These are phyloP conservation scores for Scrobipalpa atriplicella DNA, from an alignment of 2,888 invertebrate genomes.

Conservation along the genomic window DNA sequence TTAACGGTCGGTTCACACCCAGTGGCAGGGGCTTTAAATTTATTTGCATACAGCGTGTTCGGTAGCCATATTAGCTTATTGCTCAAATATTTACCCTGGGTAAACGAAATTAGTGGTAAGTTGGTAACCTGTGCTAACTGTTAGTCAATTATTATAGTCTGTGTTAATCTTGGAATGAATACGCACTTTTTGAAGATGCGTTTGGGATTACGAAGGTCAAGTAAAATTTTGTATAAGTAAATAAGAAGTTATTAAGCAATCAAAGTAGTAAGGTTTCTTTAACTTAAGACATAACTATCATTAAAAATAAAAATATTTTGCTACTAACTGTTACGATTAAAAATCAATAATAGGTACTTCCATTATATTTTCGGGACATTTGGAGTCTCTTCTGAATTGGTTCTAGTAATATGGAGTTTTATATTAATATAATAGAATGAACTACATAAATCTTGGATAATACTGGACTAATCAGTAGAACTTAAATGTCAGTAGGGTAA, in stretches of 20 bases:
- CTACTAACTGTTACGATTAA: no score
- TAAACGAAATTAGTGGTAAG: background rate
- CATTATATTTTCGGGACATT: no score
- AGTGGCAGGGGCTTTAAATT: constrained; percentile 66
- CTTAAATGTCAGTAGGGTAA: background rate
- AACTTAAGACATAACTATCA: no score
- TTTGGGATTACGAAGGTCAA: background rate
- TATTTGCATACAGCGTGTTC: constrained; percentile 59
- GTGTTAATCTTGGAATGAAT: background rate
- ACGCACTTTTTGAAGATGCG: background rate
- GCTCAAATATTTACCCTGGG: background rate
- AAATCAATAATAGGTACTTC: no score
- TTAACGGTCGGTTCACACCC: constrained; percentile 43
- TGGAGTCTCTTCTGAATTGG: no score
- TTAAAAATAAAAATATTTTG: no score
- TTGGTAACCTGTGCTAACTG: background rate
- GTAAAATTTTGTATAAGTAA: background rate
- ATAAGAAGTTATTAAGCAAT: background rate
- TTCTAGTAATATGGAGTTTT: no score
- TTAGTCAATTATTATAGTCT: background rate
- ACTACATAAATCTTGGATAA: background rate
- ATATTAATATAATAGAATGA: no score
- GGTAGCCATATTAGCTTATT: background rate
- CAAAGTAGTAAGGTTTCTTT: no score
- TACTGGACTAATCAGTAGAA: background rate